A percentile compares a stretch with the other conserved stretches of the same genome.
phyloP scores from a whole-genome alignment of 1,140 invertebrate species.

The Leptinotarsa texana region DNA sequence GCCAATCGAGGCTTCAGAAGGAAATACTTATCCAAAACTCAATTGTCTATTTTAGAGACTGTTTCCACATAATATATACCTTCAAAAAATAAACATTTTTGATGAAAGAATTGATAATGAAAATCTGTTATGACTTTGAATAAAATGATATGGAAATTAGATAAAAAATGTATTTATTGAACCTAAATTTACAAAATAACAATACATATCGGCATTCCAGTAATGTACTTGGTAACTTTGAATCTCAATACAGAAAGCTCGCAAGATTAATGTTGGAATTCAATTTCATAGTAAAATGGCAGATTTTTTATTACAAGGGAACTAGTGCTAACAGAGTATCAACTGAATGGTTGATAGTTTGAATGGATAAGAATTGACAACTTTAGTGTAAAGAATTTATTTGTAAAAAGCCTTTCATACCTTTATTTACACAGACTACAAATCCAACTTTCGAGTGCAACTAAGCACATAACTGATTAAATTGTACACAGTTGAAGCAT shows the following conservation, averaged over 20 bases:
- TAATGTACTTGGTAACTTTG: slow-evolving; percentile 19
- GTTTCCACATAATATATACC: too few relatives aligned
- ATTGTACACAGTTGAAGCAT: slow-evolving; percentile 38
- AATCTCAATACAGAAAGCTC: background rate
- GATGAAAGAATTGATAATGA: too few relatives aligned
- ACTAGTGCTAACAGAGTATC: background rate
- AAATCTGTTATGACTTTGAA: background rate
- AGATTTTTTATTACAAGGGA: background rate
- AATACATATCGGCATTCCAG: slow-evolving; percentile 22
- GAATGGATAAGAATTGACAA: background rate
- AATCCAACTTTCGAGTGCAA: slow-evolving; percentile 40
- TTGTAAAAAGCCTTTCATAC: slow-evolving; percentile 56
- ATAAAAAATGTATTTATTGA: slow-evolving; percentile 23
- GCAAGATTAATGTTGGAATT: slow-evolving; percentile 9
- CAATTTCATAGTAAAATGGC: slow-evolving; percentile 5
- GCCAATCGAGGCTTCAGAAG: background rate
- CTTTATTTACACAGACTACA: slow-evolving; percentile 53
- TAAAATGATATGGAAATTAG: slow-evolving; percentile 10
- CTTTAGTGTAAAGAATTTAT: slow-evolving; percentile 52
- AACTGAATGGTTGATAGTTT: slow-evolving; percentile 18
- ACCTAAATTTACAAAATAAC: slow-evolving; percentile 21
- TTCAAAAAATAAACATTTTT: too few relatives aligned
- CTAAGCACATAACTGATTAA: slow-evolving; percentile 44
- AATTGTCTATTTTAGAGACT: too few relatives aligned
- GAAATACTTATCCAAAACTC: background rate